phyloP scores from a whole-genome alignment of 2,888 invertebrate species.

The Odontothrips loti region DNA sequence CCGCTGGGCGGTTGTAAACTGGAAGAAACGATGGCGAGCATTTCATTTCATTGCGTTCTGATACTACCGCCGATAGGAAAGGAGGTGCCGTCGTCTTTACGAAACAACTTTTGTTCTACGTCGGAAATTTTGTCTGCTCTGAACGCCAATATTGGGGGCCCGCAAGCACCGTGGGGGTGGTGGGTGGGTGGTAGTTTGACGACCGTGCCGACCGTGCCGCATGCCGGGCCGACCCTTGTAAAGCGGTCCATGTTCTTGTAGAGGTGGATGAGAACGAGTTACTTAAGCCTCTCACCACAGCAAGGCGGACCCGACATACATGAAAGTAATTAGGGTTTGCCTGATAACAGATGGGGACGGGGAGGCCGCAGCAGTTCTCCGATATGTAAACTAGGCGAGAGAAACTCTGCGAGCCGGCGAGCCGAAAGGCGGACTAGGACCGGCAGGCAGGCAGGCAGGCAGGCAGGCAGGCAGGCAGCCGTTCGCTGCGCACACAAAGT shows the following conservation, averaged over 20 bases:
- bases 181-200: not conserved
- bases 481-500: no score
- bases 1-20: no score
- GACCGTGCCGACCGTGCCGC: not conserved
- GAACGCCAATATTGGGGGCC: no score
- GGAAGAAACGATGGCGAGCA: no score
- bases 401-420: not conserved
- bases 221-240: not conserved
- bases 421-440: no score
- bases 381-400: slow-evolving; percentile 5
- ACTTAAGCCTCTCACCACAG: not conserved
- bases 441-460: no score
- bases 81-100: no score
- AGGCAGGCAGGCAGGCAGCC: no score
- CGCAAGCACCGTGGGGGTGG: not conserved
- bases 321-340: slow-evolving; percentile 2
- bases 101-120: no score
- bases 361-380: not conserved
- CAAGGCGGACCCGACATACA: not conserved
- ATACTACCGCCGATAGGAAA: no score
- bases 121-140: no score
- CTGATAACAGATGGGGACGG: slow-evolving; percentile 3
- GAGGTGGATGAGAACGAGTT: not conserved
- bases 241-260: slow-evolving; percentile 11
- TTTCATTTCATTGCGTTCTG: no score